Evolutionary conservation across 2,888 invertebrate species (phyloP).

Genomic region (Hololepta plana): DNA sequence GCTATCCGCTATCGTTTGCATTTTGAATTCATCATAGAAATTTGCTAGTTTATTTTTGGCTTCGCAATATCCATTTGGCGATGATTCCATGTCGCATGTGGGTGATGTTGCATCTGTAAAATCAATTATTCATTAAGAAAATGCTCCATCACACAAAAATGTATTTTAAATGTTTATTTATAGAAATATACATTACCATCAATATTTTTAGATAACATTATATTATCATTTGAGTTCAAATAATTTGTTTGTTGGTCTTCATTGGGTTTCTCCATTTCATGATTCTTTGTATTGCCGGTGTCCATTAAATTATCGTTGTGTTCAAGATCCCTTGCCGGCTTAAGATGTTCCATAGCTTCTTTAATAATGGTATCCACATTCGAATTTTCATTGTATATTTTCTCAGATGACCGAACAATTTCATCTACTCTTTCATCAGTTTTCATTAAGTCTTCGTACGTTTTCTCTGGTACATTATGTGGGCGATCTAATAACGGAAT

Average conservation of each 20-base stretch:
- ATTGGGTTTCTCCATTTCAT: constrained; percentile 2
- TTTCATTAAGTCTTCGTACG: too few species aligned
- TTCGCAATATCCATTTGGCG: not conserved
- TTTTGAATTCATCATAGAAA: not conserved
- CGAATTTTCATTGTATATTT: too few species aligned
- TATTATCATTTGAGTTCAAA: constrained; percentile 5
- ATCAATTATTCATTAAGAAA: too few species aligned
- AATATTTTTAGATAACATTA: constrained; percentile 3
- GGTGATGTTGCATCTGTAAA: too few species aligned
- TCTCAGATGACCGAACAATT: too few species aligned
- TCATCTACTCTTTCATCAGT: too few species aligned
- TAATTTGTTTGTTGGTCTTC: constrained; percentile 7
- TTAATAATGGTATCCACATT: not conserved
- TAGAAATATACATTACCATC: constrained; percentile 3
- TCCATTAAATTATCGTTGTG: not conserved
- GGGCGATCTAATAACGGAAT: too few species aligned
- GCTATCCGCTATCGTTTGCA: not conserved
- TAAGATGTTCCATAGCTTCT: too few species aligned
- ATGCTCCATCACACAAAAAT: constrained; percentile 2
- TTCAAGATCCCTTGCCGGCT: too few species aligned
- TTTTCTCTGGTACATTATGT: too few species aligned
- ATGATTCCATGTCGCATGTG: too few species aligned
- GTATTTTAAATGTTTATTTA: constrained; percentile 4
- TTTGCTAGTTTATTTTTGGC: not conserved
- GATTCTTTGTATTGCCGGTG: not conserved